Base-by-base conservation (phyloP, 2,113 vertebrate genomes). In the Caracal caracal region DNA sequence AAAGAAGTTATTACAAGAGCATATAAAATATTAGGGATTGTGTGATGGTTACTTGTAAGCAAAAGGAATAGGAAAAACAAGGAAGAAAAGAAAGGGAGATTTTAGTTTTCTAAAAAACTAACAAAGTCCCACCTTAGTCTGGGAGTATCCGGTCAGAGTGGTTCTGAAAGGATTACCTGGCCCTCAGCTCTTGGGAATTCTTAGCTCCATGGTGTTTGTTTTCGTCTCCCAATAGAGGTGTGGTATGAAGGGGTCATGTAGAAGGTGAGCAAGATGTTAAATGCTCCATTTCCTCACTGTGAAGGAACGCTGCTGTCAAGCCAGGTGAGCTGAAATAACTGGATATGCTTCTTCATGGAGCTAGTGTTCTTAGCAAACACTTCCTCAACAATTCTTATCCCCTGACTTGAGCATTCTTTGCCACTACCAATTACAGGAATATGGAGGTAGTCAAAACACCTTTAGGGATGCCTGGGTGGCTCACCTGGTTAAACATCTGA, bases 121-220 rank as follows among this genome's bases (percentile, higher is more conserved):
- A 94, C 95, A 94, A 97, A 84, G 98, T 98, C 98, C 98, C 98
- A 98, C 98, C 90, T 97, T 90, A 79, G 70, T 98, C 98, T 97
- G 7, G 24, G 97, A 98, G 98, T 98, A 98, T 98, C 98, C 76
- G 95, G 98, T 98, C 96, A 98, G 98, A 98, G 94, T 84, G 79
- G 97, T 98, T 99, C 97, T 98, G 97, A 98, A 98, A 97, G 98
- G 98, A 98, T 98, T 98, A 98, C 97, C 95, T 87, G 95, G 98
- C 97, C 95, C 98, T 98, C 98, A 97, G 94, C 98, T 98, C 98
- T 99, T 98, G 99, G 99, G 98, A 99, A 99, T 99, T 99, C 98
- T 99, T 98, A 65, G 94, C 47, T 90, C 89, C 98, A 96, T 97
- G 98, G 96, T 98, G 98, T 99, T 99, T 98, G 96, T 97, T 98